Evolutionary conservation across 2,888 invertebrate species (phyloP), one percentile per base, ranked within the genome.

Genomic region (Phaonia tiefii): DNA sequence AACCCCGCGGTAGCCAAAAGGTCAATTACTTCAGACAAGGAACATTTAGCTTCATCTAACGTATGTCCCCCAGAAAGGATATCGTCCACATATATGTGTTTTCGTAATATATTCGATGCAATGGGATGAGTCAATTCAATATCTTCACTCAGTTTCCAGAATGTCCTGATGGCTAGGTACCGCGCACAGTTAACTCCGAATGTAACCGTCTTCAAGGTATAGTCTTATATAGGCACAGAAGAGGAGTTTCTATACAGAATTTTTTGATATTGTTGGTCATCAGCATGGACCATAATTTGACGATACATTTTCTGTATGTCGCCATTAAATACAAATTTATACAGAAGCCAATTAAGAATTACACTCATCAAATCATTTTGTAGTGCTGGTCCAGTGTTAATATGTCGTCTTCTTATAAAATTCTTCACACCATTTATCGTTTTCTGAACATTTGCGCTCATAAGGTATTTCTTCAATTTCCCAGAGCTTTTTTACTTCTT

Each of bases 251-350:
- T 2, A 49, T 76, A 84, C 0, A 84, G 2, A 1, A 85, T 78
- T 1, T 80, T 56, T 39, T 84, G 83, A 66, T 77, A 83, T 5
- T 71, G 44, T 11, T 69, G 63, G 39, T 85, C 80, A 5, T 22
- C 25, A 8, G 70, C 25, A 7, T 81, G 56, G 1, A 83, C 56
- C 22, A 65, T 56, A 2, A 85, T 75, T 31, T 84, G 83, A 0
- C 83, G 76, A n/a, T 80, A 84, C 81, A 84, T 83, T 13, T 85
- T 84, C 22, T 83, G 31, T 1, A 84, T 75, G 25, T 85, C 83
- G 1, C 81, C 82, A 13, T 80, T 82, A 37, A 84, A 82, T 0
- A 82, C 83, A 11, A 67, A 84, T 15, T 63, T 37, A n/a, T 76
- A 82, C 0, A 78, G n/a, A 3, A 79, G 49, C 75, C 74, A 84